A percentile compares a stretch with the other conserved stretches of the same genome.
These are phyloP conservation scores for Danaus melanippus DNA, from an alignment of 1,140 invertebrate species.

Conservation along the genomic window DNA sequence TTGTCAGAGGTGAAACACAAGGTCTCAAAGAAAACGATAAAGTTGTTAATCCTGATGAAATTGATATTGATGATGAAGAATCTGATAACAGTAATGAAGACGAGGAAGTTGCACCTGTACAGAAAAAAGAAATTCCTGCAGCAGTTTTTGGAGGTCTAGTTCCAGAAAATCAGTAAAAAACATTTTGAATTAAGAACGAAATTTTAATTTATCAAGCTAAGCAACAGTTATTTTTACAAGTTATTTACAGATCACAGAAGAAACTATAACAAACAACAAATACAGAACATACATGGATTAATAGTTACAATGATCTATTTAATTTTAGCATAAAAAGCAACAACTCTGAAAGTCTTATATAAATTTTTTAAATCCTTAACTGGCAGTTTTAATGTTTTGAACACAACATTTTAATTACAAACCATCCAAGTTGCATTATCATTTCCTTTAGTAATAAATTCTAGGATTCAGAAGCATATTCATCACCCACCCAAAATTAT, in stretches of 20 bases:
- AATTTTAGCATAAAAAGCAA: no score
- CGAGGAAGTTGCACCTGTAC: conserved; percentile 79
- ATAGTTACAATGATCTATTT: no score
- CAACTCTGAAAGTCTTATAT: no score
- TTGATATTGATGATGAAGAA: conserved; percentile 90
- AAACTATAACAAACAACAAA: conserved; percentile 2
- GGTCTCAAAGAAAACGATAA: conserved; percentile 80
- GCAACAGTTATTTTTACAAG: conserved; percentile 37
- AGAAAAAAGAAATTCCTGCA: conserved; percentile 85
- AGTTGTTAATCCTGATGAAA: conserved; percentile 94
- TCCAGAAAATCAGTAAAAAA: conserved; percentile 42
- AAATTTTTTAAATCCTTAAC: not conserved
- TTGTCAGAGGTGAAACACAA: conserved; percentile 90
- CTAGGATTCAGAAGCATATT: no score
- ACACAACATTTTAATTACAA: no score
- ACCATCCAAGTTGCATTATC: no score
- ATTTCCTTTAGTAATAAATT: no score
- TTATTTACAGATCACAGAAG: conserved; percentile 54
- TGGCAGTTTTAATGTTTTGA: conserved; percentile 8
- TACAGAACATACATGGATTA: not conserved
- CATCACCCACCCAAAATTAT: no score
- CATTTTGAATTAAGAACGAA: conserved; percentile 39
- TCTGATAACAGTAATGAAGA: conserved; percentile 80
- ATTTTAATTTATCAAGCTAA: conserved; percentile 42
- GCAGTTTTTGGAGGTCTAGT: conserved; percentile 89